These are phyloP conservation scores for Phrynocephalus versicolor DNA, from an alignment of 2,113 vertebrate genomes.

Conservation along the genomic window DNA sequence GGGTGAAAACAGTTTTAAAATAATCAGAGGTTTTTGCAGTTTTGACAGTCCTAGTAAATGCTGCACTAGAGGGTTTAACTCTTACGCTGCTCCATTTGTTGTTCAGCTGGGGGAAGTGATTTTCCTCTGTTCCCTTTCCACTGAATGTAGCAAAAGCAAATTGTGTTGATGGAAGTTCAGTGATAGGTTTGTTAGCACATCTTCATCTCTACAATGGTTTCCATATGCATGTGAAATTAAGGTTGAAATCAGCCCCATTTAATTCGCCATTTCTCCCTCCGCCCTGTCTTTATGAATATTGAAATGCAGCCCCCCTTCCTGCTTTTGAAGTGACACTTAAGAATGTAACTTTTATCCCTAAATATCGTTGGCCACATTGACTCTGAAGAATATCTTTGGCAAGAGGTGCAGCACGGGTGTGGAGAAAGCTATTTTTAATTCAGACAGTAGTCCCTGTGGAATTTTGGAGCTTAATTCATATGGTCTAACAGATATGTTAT, in stretches of 20 bases:
- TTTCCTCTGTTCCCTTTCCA: background rate
- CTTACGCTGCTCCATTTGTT: background rate
- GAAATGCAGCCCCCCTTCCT: background rate
- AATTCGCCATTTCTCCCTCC: background rate
- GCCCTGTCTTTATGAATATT: background rate
- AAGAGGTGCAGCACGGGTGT: background rate
- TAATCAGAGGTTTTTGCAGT: background rate
- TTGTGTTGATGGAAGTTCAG: conserved; percentile 11
- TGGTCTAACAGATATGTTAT: background rate
- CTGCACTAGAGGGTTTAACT: background rate
- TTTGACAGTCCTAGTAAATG: background rate
- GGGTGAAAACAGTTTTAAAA: background rate
- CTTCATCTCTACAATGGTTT: conserved; percentile 13
- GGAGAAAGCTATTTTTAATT: background rate
- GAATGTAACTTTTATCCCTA: background rate
- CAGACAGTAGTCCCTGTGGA: background rate
- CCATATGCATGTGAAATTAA: background rate
- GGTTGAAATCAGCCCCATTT: background rate
- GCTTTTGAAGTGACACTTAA: background rate
- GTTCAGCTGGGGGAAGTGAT: background rate
- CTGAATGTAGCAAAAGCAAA: conserved; percentile 12
- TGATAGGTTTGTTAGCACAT: background rate
- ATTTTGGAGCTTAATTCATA: background rate
- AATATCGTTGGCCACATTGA: background rate
- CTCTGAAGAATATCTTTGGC: background rate